phyloP scores from a whole-genome alignment of 92 coral and sea anemone species.

The Pocillopora meandrina region DNA sequence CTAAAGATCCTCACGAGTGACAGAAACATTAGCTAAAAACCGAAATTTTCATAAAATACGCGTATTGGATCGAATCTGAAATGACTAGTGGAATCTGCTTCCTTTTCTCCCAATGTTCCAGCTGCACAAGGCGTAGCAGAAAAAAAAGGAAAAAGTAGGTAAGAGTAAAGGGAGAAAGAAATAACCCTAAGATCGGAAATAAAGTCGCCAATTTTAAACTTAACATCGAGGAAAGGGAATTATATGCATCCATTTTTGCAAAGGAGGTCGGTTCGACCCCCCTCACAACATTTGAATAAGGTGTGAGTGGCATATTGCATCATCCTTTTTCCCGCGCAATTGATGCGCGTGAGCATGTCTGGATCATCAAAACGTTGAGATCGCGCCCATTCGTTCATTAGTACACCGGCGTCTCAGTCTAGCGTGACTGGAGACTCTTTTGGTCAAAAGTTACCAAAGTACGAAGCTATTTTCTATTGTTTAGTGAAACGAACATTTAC shows the following conservation, averaged over 20 bases:
- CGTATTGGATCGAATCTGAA: no score
- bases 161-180: no score
- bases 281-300: background rate
- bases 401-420: slow-evolving; percentile 28
- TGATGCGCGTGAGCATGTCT: slow-evolving; percentile 24
- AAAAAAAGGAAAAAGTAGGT: no score
- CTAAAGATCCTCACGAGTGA: no score
- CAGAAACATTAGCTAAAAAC: no score
- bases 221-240: no score
- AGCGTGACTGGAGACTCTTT: background rate
- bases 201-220: no score
- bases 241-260: background rate
- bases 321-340: slow-evolving; percentile 29
- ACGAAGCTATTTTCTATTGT: slow-evolving; percentile 1
- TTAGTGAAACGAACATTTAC: background rate
- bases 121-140: no score
- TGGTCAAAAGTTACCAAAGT: background rate
- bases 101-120: no score
- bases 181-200: no score
- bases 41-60: no score
- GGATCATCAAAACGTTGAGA: slow-evolving; percentile 25
- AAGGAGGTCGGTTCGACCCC: background rate
- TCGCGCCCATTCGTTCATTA: slow-evolving; percentile 21
- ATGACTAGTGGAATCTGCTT: no score
- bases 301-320: slow-evolving; percentile 20